These are phyloP conservation scores for Pogonomyrmex barbatus DNA, from an alignment of 1,140 invertebrate species.

Conservation along the genomic window DNA sequence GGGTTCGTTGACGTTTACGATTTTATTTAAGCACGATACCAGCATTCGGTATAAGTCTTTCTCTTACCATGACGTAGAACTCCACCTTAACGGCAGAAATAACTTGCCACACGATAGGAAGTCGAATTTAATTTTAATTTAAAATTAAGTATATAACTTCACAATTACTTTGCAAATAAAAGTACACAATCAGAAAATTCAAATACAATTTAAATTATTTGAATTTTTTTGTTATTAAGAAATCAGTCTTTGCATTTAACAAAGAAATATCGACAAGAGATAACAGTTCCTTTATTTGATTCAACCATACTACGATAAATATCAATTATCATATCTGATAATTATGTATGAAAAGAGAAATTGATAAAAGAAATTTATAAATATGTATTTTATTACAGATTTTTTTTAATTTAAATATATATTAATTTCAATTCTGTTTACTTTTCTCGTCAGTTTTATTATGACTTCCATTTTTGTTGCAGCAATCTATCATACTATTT, in stretches of 20 bases:
- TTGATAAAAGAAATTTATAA: background rate
- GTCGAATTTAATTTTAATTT: background rate
- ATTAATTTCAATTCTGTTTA: background rate
- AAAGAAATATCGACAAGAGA: constrained; percentile 19
- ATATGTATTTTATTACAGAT: background rate
- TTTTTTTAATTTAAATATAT: background rate
- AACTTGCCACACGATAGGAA: background rate
- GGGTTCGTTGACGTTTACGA: background rate
- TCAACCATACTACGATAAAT: background rate
- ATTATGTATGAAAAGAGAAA: background rate
- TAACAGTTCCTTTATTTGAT: background rate
- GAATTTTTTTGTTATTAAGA: background rate
- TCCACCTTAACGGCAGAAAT: constrained; percentile 35
- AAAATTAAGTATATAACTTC: background rate
- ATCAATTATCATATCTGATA: background rate
- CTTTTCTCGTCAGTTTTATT: background rate
- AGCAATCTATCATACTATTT: constrained; percentile 18
- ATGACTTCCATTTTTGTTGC: constrained; percentile 36
- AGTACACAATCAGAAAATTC: background rate
- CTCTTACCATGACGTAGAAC: constrained; percentile 18
- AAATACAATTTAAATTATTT: background rate
- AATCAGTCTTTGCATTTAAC: no score
- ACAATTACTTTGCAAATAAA: background rate
- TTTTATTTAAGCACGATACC: constrained; percentile 24
- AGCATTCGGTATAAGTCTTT: constrained; percentile 24